Percentiles rank a stretch among this genome's conserved stretches.
phyloP scores from a whole-genome alignment of 2,113 vertebrate genomes.

The Brienomyrus longianalis region DNA sequence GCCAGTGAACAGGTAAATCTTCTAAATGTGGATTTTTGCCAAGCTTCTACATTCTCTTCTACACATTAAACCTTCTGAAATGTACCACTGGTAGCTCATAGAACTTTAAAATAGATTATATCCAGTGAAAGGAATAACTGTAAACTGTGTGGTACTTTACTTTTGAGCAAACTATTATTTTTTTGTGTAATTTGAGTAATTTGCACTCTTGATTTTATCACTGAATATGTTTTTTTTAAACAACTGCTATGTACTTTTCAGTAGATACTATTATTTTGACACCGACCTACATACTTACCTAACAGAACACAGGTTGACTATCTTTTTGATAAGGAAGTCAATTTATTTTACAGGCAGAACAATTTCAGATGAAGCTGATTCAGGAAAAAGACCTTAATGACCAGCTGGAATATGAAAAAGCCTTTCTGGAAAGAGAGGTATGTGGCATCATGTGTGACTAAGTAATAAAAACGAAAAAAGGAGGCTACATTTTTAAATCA shows the following conservation, averaged over 20 bases:
- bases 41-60: background rate
- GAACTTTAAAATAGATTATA: background rate
- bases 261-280: background rate
- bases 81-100: background rate
- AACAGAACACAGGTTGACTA: background rate
- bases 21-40: background rate
- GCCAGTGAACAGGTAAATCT: conserved; percentile 56
- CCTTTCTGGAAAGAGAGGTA: conserved; percentile 59
- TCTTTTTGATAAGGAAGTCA: background rate
- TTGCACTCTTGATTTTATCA: background rate
- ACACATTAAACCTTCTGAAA: background rate
- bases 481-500: background rate
- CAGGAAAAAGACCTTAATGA: conserved; percentile 62
- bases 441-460: background rate
- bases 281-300: background rate
- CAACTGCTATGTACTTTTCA: background rate
- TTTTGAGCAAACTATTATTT: background rate
- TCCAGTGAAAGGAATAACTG: background rate
- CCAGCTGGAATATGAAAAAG: conserved; percentile 57
- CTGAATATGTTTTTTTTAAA: background rate
- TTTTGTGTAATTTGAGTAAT: background rate
- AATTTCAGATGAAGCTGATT: conserved; percentile 62
- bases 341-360: conserved; percentile 48
- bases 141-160: background rate
- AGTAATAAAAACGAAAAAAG: background rate